Evolutionary conservation across 2,888 invertebrate species (phyloP).

Genomic region (Dryococelus australis): DNA sequence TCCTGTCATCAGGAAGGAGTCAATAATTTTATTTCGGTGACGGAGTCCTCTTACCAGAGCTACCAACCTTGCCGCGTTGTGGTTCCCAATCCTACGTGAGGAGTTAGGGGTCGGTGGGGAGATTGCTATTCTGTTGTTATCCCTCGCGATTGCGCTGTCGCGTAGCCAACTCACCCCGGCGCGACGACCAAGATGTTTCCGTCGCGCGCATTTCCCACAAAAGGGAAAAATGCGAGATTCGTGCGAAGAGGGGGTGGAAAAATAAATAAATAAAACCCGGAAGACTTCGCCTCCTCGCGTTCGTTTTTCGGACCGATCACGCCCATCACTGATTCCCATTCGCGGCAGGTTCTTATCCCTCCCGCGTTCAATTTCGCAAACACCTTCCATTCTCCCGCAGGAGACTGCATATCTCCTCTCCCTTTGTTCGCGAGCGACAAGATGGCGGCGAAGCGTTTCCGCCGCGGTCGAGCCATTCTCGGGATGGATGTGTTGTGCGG

Average conservation of each 20-base stretch:
- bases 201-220: not conserved
- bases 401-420: not conserved
- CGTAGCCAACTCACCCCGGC: not conserved
- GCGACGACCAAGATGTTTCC: not conserved
- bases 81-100: too few species aligned
- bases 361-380: slow-evolving; percentile 9
- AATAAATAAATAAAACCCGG: not conserved
- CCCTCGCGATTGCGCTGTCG: not conserved
- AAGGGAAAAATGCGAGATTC: not conserved
- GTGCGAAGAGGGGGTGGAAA: not conserved
- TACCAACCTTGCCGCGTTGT: too few species aligned
- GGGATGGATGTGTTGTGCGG: too few species aligned
- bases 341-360: not conserved
- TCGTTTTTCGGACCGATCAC: not conserved
- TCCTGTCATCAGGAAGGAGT: too few species aligned
- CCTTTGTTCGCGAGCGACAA: not conserved
- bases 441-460: too few species aligned
- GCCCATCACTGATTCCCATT: not conserved
- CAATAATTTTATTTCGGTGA: too few species aligned
- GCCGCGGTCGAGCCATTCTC: too few species aligned
- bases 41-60: too few species aligned
- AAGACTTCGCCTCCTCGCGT: not conserved
- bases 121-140: not conserved
- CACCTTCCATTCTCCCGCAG: not conserved
- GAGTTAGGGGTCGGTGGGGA: too few species aligned